Evolutionary conservation across 2,888 invertebrate genomes (phyloP).

Genomic region (Colostygia pectinataria): DNA sequence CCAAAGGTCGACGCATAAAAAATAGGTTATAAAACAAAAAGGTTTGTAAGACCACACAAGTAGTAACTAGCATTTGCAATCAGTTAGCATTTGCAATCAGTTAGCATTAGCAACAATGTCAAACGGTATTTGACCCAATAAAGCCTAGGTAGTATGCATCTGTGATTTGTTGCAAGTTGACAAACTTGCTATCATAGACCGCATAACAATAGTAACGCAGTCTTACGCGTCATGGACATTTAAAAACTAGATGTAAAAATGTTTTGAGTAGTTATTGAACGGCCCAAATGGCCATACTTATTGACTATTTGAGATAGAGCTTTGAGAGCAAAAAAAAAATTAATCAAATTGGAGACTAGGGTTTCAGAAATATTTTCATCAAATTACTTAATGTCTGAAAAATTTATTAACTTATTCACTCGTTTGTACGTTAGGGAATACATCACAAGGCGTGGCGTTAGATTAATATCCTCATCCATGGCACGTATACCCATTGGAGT

Average conservation of each 20-base stretch:
- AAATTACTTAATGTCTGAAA: too few relatives aligned
- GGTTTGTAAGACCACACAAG: conserved; percentile 41
- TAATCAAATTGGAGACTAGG: too few relatives aligned
- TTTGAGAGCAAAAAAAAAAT: background rate
- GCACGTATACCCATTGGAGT: background rate
- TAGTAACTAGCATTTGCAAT: conserved; percentile 23
- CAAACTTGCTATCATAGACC: conserved; percentile 9
- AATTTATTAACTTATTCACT: too few relatives aligned
- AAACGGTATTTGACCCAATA: conserved; percentile 43
- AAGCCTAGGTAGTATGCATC: conserved; percentile 30
- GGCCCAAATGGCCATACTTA: too few relatives aligned
- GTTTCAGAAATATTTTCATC: too few relatives aligned
- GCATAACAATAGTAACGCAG: conserved; percentile 15
- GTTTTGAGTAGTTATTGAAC: conserved; percentile 6
- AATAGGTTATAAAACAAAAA: conserved; percentile 15
- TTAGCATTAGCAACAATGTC: conserved; percentile 37
- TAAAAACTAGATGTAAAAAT: conserved; percentile 19
- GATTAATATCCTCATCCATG: background rate
- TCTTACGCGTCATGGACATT: conserved; percentile 11
- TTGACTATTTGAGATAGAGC: background rate
- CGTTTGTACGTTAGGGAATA: too few relatives aligned
- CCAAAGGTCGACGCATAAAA: conserved; percentile 22
- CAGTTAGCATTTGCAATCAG: conserved; percentile 31
- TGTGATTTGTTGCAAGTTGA: conserved; percentile 39
- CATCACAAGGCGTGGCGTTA: background rate